Base-by-base conservation (phyloP, 2,797 vertebrate species). In the Antrozous pallidus region DNA sequence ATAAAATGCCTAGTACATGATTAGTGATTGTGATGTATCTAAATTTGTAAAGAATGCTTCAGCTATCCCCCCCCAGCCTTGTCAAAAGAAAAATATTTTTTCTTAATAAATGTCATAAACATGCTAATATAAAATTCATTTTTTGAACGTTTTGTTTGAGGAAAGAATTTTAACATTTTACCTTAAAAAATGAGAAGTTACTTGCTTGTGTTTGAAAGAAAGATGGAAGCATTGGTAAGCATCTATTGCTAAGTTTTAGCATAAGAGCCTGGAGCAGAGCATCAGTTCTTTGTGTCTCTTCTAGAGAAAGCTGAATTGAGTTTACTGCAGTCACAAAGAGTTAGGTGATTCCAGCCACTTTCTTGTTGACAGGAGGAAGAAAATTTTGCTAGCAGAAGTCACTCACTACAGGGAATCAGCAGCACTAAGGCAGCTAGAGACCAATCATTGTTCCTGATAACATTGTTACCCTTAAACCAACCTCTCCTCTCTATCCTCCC, bases 21-120 rank as follows among this genome's bases (percentile, higher is more conserved):
- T 3, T 91, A 54, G 54, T 95, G 54, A 86, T 45, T 74, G 28
- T 92, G 71, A 90, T 79, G 17, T 88, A 84, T 88, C 24, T 95
- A 36, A 89, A 93, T 88, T 63, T 45, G 22, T 82, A 87, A 81
- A 78, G 56, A 92, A 88, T 74, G 63, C 24, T 26, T 89, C 42
- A 51, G 91, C 49, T 85, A 70, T 54, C 5, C 10, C n/a, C 40
- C 28, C 20, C 65, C 54, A 36, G 70, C 26, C 31, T 78, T 85
- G 33, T 80, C 47, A 78, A 82, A 82, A 6, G 31, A 90, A 88
- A 94, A 51, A 74, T 24, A 84, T 61, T 84, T 96, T 58, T 92
- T 92, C 56, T 88, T 95, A 74, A 95, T 75, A 90, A 74, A 95
- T 70, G 87, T 84, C 49, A 85, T 86, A 94, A 88, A 73, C 40